A percentile compares a stretch with the other conserved stretches of the same genome.
These are phyloP conservation scores for Elephas maximus DNA, from an alignment of 2,113 vertebrate species.

Conservation along the genomic window DNA sequence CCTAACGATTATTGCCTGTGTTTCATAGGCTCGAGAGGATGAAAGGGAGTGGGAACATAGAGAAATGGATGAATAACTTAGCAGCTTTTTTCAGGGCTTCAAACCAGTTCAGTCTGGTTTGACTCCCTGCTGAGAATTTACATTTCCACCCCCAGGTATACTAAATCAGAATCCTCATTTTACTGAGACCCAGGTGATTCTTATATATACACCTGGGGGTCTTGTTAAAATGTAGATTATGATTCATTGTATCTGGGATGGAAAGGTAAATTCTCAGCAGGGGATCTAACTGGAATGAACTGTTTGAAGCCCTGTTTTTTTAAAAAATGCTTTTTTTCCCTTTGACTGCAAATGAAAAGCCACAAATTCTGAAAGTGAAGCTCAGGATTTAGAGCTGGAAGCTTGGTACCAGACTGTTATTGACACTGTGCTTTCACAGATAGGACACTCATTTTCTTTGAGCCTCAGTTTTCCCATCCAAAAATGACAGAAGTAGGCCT, in stretches of 20 bases:
- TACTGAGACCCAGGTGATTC: no score
- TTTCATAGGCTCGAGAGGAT: background rate
- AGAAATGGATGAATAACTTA: background rate
- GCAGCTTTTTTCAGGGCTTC: background rate
- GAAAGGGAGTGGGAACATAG: background rate
- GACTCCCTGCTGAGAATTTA: no score
- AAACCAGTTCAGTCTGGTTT: no score
- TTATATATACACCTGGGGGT: no score
- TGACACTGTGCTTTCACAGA: background rate
- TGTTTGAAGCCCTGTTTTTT: no score
- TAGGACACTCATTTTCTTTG: background rate
- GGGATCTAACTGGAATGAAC: no score
- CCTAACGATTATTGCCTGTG: background rate
- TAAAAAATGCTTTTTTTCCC: background rate
- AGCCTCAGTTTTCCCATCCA: slow-evolving; percentile 14
- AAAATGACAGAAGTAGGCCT: background rate
- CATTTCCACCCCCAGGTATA: no score
- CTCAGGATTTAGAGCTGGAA: background rate
- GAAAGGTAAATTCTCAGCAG: no score
- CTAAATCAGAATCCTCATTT: no score
- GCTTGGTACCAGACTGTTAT: background rate
- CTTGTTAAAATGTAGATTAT: no score
- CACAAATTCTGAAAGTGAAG: background rate
- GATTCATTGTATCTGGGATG: no score
- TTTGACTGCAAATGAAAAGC: background rate